Evolutionary conservation across 2,113 vertebrate genomes (phyloP).

Genomic region (Microcebus lehilahytsara): DNA sequence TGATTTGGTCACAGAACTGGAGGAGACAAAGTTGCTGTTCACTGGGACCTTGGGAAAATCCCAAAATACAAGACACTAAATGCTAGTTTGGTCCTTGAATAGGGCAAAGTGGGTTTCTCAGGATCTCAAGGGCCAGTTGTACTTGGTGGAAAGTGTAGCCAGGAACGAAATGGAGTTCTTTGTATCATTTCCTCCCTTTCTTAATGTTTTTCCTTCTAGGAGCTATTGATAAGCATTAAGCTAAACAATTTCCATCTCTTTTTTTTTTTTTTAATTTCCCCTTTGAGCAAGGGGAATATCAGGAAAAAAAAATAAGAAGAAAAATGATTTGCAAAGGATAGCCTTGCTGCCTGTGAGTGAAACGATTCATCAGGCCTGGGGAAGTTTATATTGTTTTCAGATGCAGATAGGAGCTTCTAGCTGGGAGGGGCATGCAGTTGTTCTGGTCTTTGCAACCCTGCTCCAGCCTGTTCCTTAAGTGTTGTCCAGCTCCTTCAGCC

Average conservation of each 20-base stretch:
- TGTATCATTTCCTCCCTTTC: neutral
- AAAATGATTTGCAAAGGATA: neutral
- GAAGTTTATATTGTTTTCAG: conserved; percentile 2
- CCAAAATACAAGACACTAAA: neutral
- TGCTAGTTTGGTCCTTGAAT: neutral
- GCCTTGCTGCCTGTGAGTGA: neutral
- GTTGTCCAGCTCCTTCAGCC: neutral
- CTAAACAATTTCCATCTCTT: neutral
- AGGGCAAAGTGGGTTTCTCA: neutral
- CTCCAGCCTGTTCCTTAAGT: neutral
- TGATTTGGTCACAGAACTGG: neutral
- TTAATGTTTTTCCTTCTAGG: neutral
- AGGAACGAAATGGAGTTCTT: neutral
- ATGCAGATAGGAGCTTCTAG: neutral
- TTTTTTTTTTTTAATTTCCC: neutral
- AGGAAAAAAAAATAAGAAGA: neutral
- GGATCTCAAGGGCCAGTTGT: neutral
- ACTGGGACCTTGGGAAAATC: neutral
- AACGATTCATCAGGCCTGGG: neutral
- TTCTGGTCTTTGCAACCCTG: neutral
- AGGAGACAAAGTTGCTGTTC: neutral
- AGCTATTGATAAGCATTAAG: neutral
- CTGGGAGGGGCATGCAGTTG: neutral
- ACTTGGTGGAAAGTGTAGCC: neutral
- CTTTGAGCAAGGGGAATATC: neutral